phyloP scores from a whole-genome alignment of 2,888 invertebrate genomes.

The Cinara cedri region DNA sequence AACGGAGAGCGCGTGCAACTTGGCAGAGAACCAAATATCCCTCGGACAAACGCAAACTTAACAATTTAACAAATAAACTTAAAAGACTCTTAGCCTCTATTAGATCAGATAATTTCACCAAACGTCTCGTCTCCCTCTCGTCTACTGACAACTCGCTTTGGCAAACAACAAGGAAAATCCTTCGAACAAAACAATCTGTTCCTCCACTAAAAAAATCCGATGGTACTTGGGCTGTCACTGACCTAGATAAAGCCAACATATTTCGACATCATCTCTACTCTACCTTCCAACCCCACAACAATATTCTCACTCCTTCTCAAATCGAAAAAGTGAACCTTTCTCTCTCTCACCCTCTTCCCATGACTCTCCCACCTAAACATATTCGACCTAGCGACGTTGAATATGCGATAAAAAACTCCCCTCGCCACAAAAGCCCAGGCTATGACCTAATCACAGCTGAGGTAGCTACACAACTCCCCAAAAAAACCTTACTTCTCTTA shows the following conservation, averaged over 20 bases:
- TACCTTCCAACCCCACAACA: constrained; percentile 20
- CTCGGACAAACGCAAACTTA: constrained; percentile 24
- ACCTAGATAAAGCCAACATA: constrained; percentile 31
- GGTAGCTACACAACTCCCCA: constrained; percentile 3
- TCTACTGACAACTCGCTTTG: constrained; percentile 17
- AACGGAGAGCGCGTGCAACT: background rate
- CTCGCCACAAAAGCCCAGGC: constrained; percentile 18
- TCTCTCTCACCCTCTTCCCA: constrained; percentile 13
- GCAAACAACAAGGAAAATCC: constrained; percentile 29
- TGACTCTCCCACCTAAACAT: constrained; percentile 26
- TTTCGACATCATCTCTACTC: constrained; percentile 5
- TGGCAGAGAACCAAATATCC: constrained; percentile 36
- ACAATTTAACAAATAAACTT: constrained; percentile 19
- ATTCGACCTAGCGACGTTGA: constrained; percentile 9
- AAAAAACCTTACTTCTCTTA: constrained; percentile 28
- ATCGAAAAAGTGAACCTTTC: constrained; percentile 25
- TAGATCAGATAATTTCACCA: constrained; percentile 12
- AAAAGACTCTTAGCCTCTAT: constrained; percentile 13
- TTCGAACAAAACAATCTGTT: background rate
- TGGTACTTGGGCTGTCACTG: constrained; percentile 15
- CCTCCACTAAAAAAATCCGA: constrained; percentile 10
- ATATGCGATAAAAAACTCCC: background rate
- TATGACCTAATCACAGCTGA: constrained; percentile 44
- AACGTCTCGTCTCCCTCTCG: background rate
- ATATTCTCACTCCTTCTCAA: constrained; percentile 8